Base-by-base conservation (phyloP, 2,113 vertebrate genomes). In the Semicossyphus pulcher region DNA sequence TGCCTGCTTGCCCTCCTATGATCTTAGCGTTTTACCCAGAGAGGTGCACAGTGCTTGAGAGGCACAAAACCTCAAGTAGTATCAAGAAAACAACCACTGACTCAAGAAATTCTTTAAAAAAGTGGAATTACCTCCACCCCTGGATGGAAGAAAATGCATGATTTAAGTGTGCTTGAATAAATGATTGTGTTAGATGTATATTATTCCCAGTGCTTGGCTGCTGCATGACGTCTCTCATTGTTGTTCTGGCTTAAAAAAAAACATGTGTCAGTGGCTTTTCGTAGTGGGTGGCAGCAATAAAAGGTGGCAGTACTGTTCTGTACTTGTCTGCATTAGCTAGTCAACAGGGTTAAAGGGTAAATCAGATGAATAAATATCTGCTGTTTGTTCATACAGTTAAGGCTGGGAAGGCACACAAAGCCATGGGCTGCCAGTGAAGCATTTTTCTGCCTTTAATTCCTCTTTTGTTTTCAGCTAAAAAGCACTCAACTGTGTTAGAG, bases 281-380 rank as follows among this genome's bases (percentile, higher is more conserved):
- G 29, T 71, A 12, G 58, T 66, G 70, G 69, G 73, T 71, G 71
- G 68, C 57, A 62, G 31, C 36, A 39, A 51, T 72, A 62, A 84
- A 83, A 69, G 37, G 42, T 10, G 1, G 11, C 32, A n/a, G 42
- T 36, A 9, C 42, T 12, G 1, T 56, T 78, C 49, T 71, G 49
- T 62, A 44, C 73, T 71, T 79, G 60, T 71, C 79, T 78, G 68
- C 28, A 49, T 84, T 49, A 60, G 45, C 71, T 66, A 31, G 58
- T 48, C 3, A 14, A 42, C 36, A 4, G 56, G 28, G 31, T 77
- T 80, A 21, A 76, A 76, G 56, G 34, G 51, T 62, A 77, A 78
- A 81, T 63, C 48, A 31, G 72, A 85, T 47, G 39, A 84, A 79
- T 53, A 83, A 81, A 66, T 45, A 66, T 57, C 39, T 72, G 53